A percentile compares a stretch with the other conserved stretches of the same genome.
phyloP scores from a whole-genome alignment of 2,888 invertebrate genomes.

The Tetragonisca angustula region DNA sequence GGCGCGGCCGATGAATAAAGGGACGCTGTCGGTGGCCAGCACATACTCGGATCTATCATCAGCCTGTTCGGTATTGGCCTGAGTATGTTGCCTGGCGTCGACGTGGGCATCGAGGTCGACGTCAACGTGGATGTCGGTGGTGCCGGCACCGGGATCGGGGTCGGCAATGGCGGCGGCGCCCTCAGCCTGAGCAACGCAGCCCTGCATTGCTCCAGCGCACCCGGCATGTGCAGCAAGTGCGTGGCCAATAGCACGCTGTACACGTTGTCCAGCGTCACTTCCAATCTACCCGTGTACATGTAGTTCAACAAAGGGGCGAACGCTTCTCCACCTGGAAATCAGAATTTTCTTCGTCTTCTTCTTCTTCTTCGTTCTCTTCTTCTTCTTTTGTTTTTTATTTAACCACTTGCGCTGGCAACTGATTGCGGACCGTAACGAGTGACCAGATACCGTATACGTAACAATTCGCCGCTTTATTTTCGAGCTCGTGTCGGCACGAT shows the following conservation, averaged over 20 bases:
- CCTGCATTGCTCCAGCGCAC: constrained; percentile 89
- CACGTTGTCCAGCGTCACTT: constrained; percentile 89
- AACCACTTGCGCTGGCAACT: too few relatives aligned
- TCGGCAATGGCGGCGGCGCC: constrained; percentile 79
- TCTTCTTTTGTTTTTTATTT: too few relatives aligned
- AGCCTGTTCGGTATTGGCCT: constrained; percentile 82
- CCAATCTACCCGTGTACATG: constrained; percentile 91
- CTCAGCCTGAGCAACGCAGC: constrained; percentile 86
- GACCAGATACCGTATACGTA: too few relatives aligned
- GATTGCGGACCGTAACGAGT: too few relatives aligned
- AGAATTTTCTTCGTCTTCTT: background rate
- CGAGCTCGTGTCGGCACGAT: too few relatives aligned
- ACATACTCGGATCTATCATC: constrained; percentile 78
- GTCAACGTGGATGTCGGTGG: constrained; percentile 65
- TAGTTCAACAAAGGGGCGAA: constrained; percentile 89
- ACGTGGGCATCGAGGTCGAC: constrained; percentile 76
- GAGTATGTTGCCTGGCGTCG: constrained; percentile 71
- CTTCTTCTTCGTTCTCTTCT: too few relatives aligned
- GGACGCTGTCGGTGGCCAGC: constrained; percentile 72
- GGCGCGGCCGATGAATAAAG: constrained; percentile 68
- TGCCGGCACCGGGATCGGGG: constrained; percentile 76
- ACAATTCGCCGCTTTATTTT: too few relatives aligned
- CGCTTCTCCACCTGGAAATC: constrained; percentile 80
- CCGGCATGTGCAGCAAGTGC: constrained; percentile 90
- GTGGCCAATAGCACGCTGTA: constrained; percentile 90